Evolutionary conservation across 1,140 invertebrate genomes (phyloP), one percentile per base, ranked within the genome.

Genomic region (Drosophila littoralis): DNA sequence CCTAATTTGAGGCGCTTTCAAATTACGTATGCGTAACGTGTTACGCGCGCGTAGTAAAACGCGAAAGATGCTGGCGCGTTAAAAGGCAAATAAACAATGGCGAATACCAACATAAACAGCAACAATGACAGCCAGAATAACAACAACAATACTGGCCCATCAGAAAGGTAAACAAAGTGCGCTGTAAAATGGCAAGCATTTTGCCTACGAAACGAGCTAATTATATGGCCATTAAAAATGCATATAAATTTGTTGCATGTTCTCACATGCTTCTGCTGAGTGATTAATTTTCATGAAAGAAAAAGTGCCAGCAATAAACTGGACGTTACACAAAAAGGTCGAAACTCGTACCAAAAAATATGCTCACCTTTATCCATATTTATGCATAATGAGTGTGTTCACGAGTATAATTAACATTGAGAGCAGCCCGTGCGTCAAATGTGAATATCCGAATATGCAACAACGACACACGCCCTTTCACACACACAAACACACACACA

Each of bases 371-470:
- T 68, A 73, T 80, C 45, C 36, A 77, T 84, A 81, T 79, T 88
- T 88, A 86, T 86, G 64, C 55, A 78, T 77, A 69, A 60, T 52
- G 76, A 42, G 79, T 42, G 43, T 66, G 63, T 66, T 80, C 67
- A 75, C 70, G 67, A 66, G 79, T 74, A 83, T 88, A 88, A 89
- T 89, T 83, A 88, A 88, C 83, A 89, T 83, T 89, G 79, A 83
- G 72, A 83, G 76, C 76, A 50, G 63, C 42, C 54, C 52, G 46
- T 45, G 68, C 76, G 67, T 73, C 77, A 86, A 86, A 86, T 79
- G 65, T 73, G 69, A 89, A 86, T 76, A 65, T 79, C 70, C 76
- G 69, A 89, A 86, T 76, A 65, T 79, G 78, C 75, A 81, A 79
- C 64, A 79, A 50, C 68, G 52, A 69, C 57, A 33, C 58, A 12